These are phyloP conservation scores for Drosophila barbarae DNA, from an alignment of 2,888 invertebrate genomes.

Conservation along the genomic window DNA sequence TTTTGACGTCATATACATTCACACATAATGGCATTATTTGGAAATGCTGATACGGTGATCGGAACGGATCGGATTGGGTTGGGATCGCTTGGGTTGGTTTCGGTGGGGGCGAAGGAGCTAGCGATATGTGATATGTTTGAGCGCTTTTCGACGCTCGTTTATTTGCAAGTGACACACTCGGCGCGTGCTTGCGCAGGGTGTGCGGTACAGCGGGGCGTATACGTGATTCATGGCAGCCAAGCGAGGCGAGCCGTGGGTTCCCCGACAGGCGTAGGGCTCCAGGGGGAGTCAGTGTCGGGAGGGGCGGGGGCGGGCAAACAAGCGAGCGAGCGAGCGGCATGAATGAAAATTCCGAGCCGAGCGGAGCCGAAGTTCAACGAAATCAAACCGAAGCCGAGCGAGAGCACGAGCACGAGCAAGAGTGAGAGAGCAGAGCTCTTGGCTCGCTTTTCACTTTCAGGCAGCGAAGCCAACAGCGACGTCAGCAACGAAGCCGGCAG, in stretches of 20 bases:
- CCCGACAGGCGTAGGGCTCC: conserved; percentile 42
- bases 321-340: conserved; percentile 32
- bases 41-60: conserved; percentile 13
- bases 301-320: neutral
- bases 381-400: neutral
- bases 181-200: neutral
- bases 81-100: neutral
- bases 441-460: conserved; percentile 57
- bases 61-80: neutral
- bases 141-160: conserved; percentile 28
- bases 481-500: conserved; percentile 36
- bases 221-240: conserved; percentile 55
- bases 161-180: conserved; percentile 43
- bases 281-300: neutral
- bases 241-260: conserved; percentile 57
- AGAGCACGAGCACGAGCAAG: conserved; percentile 19
- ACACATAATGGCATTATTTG: neutral
- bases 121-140: conserved; percentile 45
- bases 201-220: conserved; percentile 14
- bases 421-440: conserved; percentile 3
- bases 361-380: neutral
- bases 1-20: conserved; percentile 35
- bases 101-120: neutral
- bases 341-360: conserved; percentile 53
- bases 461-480: neutral